Percentiles rank a stretch among this genome's conserved stretches.
Conservation (phyloP, 2,113 vertebrate genomes). For the Tauraco erythrolophus region DNA sequence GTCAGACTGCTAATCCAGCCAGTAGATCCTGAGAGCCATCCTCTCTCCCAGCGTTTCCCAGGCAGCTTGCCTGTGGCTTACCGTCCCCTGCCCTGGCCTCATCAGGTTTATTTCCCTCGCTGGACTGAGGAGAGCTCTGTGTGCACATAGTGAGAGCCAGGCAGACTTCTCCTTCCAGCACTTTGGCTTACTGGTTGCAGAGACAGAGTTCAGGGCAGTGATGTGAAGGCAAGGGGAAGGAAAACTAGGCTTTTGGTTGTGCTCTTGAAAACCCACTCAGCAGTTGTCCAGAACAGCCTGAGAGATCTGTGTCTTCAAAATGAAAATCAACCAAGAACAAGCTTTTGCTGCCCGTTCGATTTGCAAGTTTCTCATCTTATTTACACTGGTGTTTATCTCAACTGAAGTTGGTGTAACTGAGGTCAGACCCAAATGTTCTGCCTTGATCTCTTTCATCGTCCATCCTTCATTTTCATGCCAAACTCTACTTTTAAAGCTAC, state of each 20-base stretch:
- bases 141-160: not conserved
- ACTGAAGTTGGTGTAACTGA: not conserved
- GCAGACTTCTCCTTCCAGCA: not conserved
- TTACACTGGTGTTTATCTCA: not conserved
- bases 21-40: not conserved
- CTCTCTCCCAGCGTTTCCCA: not conserved
- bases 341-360: not conserved
- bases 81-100: not conserved
- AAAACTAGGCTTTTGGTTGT: not conserved
- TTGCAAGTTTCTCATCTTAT: not conserved
- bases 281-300: not conserved
- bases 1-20: not conserved
- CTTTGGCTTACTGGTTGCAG: not conserved
- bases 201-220: not conserved
- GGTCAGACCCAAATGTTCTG: not conserved
- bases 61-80: not conserved
- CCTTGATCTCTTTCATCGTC: slow-evolving; percentile 1
- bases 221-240: not conserved
- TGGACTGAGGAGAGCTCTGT: not conserved
- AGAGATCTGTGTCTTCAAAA: not conserved
- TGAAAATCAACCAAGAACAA: not conserved
- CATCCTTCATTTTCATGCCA: not conserved
- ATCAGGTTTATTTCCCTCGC: not conserved
- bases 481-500: slow-evolving; percentile 3
- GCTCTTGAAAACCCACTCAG: not conserved